phyloP scores from a whole-genome alignment of 2,888 invertebrate genomes.

The Drosophila diplacantha region DNA sequence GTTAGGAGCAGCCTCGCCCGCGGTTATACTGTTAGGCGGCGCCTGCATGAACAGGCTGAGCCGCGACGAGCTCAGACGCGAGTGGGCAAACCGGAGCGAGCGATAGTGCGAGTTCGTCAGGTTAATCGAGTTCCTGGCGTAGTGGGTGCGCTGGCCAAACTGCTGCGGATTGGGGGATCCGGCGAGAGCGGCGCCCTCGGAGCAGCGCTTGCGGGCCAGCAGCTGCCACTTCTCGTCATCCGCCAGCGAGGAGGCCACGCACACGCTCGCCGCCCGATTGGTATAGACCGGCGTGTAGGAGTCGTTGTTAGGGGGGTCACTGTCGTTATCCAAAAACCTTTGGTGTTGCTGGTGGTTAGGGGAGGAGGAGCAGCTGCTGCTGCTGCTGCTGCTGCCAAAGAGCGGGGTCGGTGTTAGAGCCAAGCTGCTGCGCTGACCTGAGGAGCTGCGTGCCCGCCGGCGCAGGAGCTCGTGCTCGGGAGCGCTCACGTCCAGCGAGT shows the following conservation, averaged over 20 bases:
- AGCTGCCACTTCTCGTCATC: slow-evolving; percentile 78
- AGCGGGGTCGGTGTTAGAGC: slow-evolving; percentile 76
- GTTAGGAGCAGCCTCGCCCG: slow-evolving; percentile 22
- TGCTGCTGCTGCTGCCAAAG: slow-evolving; percentile 48
- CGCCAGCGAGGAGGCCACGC: slow-evolving; percentile 64
- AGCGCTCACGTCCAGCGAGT: slow-evolving; percentile 62
- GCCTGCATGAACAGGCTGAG: slow-evolving; percentile 75
- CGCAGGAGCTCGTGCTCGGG: slow-evolving; percentile 61
- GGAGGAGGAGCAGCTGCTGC: slow-evolving; percentile 43
- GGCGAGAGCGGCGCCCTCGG: slow-evolving; percentile 65
- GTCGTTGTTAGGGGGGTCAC: slow-evolving; percentile 62
- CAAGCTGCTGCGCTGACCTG: slow-evolving; percentile 75
- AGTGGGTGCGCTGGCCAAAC: slow-evolving; percentile 73
- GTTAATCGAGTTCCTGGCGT: slow-evolving; percentile 76
- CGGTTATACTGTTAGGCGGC: slow-evolving; percentile 45
- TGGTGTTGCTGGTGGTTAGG: slow-evolving; percentile 56
- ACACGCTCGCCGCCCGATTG: slow-evolving; percentile 74
- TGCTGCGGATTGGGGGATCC: slow-evolving; percentile 42
- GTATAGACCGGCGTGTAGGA: slow-evolving; percentile 77
- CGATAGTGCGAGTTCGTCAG: slow-evolving; percentile 77
- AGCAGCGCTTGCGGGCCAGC: slow-evolving; percentile 76
- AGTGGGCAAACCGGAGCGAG: slow-evolving; percentile 76
- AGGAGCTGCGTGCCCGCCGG: slow-evolving; percentile 65
- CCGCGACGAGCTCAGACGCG: slow-evolving; percentile 75
- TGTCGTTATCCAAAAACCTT: slow-evolving; percentile 61